These are phyloP conservation scores for Sepiola atlantica DNA, from an alignment of 2,888 invertebrate species.

Conservation along the genomic window DNA sequence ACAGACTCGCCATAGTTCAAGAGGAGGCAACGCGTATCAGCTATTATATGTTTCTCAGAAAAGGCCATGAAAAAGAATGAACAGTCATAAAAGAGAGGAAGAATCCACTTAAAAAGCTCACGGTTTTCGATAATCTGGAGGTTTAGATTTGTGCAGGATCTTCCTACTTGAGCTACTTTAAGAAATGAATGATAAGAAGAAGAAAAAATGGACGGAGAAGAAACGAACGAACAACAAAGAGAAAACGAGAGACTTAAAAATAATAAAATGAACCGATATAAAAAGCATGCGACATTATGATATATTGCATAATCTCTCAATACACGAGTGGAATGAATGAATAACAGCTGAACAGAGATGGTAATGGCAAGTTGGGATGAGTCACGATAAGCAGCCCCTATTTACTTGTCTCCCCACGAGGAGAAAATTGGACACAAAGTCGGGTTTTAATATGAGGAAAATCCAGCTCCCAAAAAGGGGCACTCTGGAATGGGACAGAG, in stretches of 20 bases:
- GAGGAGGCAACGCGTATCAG: neutral
- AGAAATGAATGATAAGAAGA: neutral
- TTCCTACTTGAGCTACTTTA: neutral
- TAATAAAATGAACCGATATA: neutral
- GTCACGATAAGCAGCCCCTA: neutral
- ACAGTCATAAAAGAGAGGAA: neutral
- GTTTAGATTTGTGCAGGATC: neutral
- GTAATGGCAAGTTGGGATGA: neutral
- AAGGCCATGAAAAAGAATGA: neutral
- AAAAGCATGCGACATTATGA: neutral
- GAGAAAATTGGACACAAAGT: too few relatives aligned
- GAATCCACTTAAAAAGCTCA: neutral
- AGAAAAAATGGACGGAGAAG: neutral
- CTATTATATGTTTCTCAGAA: neutral
- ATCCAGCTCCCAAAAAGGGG: too few relatives aligned
- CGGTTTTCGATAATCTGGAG: neutral
- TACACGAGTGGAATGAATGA: neutral
- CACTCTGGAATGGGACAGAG: too few relatives aligned
- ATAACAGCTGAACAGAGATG: neutral
- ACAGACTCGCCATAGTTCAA: neutral
- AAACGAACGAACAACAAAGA: neutral
- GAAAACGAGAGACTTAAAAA: neutral
- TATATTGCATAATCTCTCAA: neutral
- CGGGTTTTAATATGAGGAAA: too few relatives aligned
- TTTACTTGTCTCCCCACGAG: too few relatives aligned